Evolutionary conservation across 1,140 invertebrate species (phyloP), one percentile per base, ranked within the genome.

Genomic region (Asobara japonica): DNA sequence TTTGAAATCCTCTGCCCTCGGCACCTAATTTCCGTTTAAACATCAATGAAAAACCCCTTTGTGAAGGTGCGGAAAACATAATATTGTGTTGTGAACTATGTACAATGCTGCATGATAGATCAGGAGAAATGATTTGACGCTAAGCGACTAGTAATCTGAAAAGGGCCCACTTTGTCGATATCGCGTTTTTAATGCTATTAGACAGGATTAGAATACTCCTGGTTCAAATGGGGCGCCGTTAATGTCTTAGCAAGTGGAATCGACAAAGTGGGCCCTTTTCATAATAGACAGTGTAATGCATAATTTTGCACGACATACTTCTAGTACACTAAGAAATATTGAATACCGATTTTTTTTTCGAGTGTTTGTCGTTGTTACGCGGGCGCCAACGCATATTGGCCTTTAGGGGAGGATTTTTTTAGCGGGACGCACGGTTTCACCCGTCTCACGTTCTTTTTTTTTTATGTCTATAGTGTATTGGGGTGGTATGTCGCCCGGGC

Each of bases 401-500:
- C 60, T 62, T 64, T 71, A 71, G 71, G 74, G 74, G 71, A 71
- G 71, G 65, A 71, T 71, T 75, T 76, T 76, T 74, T 75, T 77
- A 62, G n/a, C 60, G 29, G 36, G 72, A 76, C 72, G 74, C 71
- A 64, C 70, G 29, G 60, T 56, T 56, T 56, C 60, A 31, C 29
- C 60, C 60, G 60, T 62, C 60, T 62, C 60, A 62, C 60, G 60
- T 62, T n/a, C n/a, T n/a, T 62, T 62, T 62, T 61, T 61, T 62
- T 62, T 29, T 62, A 29, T 62, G 27, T 62, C 13, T 62, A 18
- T 62, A 30, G 25, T 30, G 27, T 62, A 62, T 10, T 62, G 27
- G 29, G 25, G 60, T 62, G 60, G 60, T 56, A 22, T 56, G 51
- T 31, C 60, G 60, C 60, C 60, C 60, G 29, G 60, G 25, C 25